Percentiles rank a stretch among this genome's conserved stretches.
These are phyloP conservation scores for Probosciger aterrimus DNA, from an alignment of 2,113 vertebrate genomes.

Conservation along the genomic window DNA sequence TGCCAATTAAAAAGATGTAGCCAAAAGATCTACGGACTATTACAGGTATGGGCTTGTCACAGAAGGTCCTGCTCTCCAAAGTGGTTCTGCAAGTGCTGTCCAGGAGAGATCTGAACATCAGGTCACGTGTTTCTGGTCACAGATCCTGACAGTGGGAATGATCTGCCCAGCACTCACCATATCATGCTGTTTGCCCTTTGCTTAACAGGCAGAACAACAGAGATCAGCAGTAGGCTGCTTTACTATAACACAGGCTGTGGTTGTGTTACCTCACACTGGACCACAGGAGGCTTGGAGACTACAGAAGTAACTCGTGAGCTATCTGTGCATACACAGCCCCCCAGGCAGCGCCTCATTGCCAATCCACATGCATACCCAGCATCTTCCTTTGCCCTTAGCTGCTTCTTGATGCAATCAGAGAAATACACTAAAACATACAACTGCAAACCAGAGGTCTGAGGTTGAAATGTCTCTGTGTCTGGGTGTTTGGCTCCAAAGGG, in stretches of 20 bases:
- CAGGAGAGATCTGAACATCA: not conserved
- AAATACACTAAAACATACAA: not conserved
- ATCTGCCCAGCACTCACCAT: fast-evolving
- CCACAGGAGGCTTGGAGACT: not conserved
- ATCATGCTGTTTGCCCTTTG: not conserved
- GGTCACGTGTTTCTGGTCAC: not conserved
- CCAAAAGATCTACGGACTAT: not conserved
- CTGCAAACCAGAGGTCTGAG: not conserved
- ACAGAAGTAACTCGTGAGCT: not conserved
- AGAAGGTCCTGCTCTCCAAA: not conserved
- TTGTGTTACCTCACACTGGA: not conserved
- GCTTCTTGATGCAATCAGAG: not conserved
- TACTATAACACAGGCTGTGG: not conserved
- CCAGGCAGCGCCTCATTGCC: not conserved
- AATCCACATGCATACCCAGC: not conserved
- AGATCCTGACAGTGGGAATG: fast-evolving
- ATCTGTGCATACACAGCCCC: not conserved
- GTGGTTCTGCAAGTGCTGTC: not conserved
- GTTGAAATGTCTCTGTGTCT: not conserved
- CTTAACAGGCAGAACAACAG: not conserved
- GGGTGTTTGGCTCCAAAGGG: not conserved
- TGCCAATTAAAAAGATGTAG: not conserved
- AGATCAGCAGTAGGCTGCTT: not conserved
- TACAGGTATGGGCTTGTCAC: not conserved
- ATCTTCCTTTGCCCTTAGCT: not conserved